Conservation (phyloP, 1,140 invertebrate species). For the Lordiphosa clarofinis region DNA sequence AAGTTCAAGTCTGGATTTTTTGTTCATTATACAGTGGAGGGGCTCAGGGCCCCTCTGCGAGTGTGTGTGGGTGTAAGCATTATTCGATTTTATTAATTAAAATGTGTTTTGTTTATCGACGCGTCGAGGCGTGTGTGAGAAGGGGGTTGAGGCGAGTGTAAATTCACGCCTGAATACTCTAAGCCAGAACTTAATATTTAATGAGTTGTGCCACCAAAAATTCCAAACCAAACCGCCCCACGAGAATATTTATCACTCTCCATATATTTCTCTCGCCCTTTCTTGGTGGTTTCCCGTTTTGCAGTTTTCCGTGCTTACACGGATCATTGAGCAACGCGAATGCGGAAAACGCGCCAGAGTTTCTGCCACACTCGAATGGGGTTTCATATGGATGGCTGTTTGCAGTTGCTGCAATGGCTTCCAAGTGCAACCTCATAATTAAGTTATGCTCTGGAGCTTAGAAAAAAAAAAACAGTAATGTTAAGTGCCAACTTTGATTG, state of each 20-base stretch:
- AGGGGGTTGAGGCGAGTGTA: conserved; percentile 3
- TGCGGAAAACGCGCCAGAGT: conserved; percentile 69
- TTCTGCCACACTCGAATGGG: conserved; percentile 10
- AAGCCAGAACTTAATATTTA: conserved; percentile 66
- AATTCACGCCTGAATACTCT: conserved; percentile 52
- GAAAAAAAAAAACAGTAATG: conserved; percentile 39
- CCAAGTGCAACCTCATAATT: conserved; percentile 31
- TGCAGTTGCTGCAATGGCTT: conserved; percentile 7
- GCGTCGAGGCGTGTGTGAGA: conserved; percentile 34
- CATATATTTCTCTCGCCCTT: conserved; percentile 19
- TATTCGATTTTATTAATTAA: conserved; percentile 72
- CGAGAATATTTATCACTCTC: conserved; percentile 31
- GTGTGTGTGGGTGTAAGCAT: conserved; percentile 24
- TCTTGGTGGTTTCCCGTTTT: conserved; percentile 40
- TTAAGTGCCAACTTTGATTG: conserved; percentile 28
- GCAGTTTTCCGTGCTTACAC: conserved; percentile 71
- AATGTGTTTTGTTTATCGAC: conserved; percentile 58
- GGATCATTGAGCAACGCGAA: conserved; percentile 74
- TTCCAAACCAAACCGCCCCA: conserved; percentile 31
- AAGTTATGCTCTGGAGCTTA: conserved; percentile 39
- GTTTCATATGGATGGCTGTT: conserved; percentile 7
- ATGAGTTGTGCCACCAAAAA: conserved; percentile 46
- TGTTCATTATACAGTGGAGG: conserved; percentile 8
- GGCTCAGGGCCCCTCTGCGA: conserved; percentile 32
- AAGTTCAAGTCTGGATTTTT: conserved; percentile 25